phyloP scores from a whole-genome alignment of 2,888 invertebrate genomes.

The Cancer borealis region DNA sequence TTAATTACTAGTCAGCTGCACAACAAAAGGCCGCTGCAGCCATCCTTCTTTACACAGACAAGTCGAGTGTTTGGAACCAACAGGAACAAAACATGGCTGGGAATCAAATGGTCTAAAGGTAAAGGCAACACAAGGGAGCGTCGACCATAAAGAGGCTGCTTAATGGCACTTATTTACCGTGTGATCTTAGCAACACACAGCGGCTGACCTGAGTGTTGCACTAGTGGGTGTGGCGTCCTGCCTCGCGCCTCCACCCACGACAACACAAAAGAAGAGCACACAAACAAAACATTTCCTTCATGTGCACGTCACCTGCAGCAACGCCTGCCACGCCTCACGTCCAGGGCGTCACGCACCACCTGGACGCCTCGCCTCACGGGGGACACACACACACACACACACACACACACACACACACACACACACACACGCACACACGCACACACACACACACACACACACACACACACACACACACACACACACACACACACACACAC shows the following conservation, averaged over 20 bases:
- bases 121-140: not conserved
- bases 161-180: not conserved
- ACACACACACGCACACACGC: too few species aligned
- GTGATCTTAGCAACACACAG: not conserved
- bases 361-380: not conserved
- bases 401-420: too few species aligned
- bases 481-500: too few species aligned
- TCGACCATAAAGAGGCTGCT: not conserved
- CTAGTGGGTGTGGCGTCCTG: not conserved
- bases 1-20: not conserved
- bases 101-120: not conserved
- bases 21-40: not conserved
- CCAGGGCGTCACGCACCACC: not conserved
- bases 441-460: too few species aligned
- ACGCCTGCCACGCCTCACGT: not conserved
- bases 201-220: not conserved
- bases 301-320: not conserved
- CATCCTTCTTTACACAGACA: not conserved
- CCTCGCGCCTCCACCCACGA: not conserved
- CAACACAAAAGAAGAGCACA: not conserved
- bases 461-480: too few species aligned
- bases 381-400: too few species aligned
- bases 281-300: not conserved
- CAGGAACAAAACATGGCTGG: not conserved
- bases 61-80: not conserved